Conservation (phyloP, 2,113 vertebrate genomes). For the Aspiorhynchus laticeps region DNA sequence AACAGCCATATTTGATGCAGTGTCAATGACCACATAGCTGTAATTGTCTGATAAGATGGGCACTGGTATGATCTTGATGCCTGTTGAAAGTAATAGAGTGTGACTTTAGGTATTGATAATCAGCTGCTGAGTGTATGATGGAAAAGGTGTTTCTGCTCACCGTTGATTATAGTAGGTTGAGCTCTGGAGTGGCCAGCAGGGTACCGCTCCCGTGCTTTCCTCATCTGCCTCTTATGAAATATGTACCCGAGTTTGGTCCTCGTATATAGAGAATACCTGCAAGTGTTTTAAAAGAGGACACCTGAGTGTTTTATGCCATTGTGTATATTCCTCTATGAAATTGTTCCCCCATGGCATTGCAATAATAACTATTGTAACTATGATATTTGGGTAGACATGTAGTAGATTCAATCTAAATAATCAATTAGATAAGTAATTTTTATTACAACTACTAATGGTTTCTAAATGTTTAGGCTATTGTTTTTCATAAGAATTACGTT, state of each 20-base stretch:
- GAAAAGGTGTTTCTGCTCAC: slow-evolving; percentile 71
- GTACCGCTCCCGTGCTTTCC: slow-evolving; percentile 86
- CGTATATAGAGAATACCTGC: slow-evolving; percentile 93
- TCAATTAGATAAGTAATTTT: neutral
- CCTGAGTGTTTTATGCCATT: neutral
- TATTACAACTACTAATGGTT: neutral
- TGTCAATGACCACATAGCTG: slow-evolving; percentile 95
- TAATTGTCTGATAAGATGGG: slow-evolving; percentile 94
- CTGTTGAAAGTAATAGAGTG: slow-evolving; percentile 66
- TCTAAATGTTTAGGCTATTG: neutral
- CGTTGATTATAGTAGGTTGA: slow-evolving; percentile 79
- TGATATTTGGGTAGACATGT: neutral
- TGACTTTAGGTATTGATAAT: neutral
- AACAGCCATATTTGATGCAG: slow-evolving; percentile 78
- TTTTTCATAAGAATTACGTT: neutral
- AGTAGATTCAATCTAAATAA: neutral
- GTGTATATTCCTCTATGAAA: neutral
- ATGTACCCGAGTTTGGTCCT: slow-evolving; percentile 92
- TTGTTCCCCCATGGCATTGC: neutral
- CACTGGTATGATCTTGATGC: slow-evolving; percentile 93
- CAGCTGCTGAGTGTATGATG: neutral
- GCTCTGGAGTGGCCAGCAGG: slow-evolving; percentile 87
- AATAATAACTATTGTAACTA: neutral
- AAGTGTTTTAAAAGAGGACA: slow-evolving; percentile 9
- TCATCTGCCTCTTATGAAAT: slow-evolving; percentile 92